These are phyloP conservation scores for Patella depressa DNA, from an alignment of 2,888 invertebrate species.

Conservation along the genomic window DNA sequence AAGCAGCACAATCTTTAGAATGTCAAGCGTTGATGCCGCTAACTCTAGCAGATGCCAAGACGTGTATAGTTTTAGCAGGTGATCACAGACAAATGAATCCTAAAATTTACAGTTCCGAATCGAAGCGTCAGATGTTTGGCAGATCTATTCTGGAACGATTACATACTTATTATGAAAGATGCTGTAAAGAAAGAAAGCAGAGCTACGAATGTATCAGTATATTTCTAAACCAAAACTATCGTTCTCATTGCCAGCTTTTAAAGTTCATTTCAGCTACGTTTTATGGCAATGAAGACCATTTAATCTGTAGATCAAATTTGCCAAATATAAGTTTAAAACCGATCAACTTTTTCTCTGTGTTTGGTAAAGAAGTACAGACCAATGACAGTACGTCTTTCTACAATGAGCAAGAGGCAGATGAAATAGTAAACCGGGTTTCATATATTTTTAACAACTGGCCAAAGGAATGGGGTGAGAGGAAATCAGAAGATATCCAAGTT, in stretches of 20 bases:
- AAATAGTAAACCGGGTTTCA: slow-evolving; percentile 61
- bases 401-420: slow-evolving; percentile 64
- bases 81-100: slow-evolving; percentile 69
- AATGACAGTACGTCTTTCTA: slow-evolving; percentile 61
- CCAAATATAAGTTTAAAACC: slow-evolving; percentile 56
- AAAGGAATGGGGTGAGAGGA: slow-evolving; percentile 57
- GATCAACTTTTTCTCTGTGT: slow-evolving; percentile 16
- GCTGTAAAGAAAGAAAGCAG: slow-evolving; percentile 27
- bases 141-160: slow-evolving; percentile 64
- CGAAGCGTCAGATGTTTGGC: slow-evolving; percentile 58
- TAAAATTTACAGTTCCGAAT: slow-evolving; percentile 63
- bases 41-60: slow-evolving; percentile 61
- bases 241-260: slow-evolving; percentile 65
- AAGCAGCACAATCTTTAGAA: slow-evolving; percentile 66
- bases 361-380: slow-evolving; percentile 59
- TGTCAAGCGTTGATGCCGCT: slow-evolving; percentile 67
- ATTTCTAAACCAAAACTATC: slow-evolving; percentile 65
- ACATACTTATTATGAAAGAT: slow-evolving; percentile 56
- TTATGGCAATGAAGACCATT: slow-evolving; percentile 63
- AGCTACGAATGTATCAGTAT: slow-evolving; percentile 48
- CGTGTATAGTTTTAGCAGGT: slow-evolving; percentile 67
- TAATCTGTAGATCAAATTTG: slow-evolving; percentile 58
- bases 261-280: slow-evolving; percentile 66
- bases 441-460: slow-evolving; percentile 64
- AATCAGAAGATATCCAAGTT: slow-evolving; percentile 60